Evolutionary conservation across 2,888 invertebrate genomes (phyloP).

Genomic region (Drosophila subquinaria): DNA sequence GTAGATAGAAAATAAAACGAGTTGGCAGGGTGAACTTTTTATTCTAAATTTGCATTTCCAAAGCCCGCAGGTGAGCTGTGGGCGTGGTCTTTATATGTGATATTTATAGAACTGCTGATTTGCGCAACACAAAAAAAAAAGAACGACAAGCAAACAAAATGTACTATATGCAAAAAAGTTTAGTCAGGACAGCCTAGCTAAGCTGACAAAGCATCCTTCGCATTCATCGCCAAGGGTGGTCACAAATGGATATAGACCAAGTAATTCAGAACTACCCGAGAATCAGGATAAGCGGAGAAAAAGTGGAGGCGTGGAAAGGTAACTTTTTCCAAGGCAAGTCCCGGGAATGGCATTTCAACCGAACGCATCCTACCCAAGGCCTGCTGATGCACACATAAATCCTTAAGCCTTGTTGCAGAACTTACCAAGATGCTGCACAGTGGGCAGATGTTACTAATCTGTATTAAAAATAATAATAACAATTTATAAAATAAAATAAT

Average conservation of each 20-base stretch:
- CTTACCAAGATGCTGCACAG: conserved; percentile 38
- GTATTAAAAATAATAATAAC: too few species aligned
- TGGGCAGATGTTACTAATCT: conserved; percentile 6
- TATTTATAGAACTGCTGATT: conserved; percentile 52
- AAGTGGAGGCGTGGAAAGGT: background rate
- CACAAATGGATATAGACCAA: conserved; percentile 43
- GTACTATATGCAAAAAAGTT: conserved; percentile 26
- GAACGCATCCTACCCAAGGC: conserved; percentile 12
- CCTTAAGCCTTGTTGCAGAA: conserved; percentile 12
- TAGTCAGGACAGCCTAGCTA: conserved; percentile 15
- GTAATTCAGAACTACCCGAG: conserved; percentile 27
- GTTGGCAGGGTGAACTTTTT: conserved; percentile 43
- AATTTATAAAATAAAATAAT: too few species aligned
- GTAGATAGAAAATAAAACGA: conserved; percentile 14
- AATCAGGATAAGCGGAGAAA: background rate
- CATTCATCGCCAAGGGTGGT: conserved; percentile 1
- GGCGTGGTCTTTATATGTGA: conserved; percentile 43
- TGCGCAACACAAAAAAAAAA: conserved; percentile 27
- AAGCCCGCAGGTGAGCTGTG: conserved; percentile 45
- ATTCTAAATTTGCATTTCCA: conserved; percentile 68
- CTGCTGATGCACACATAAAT: conserved; percentile 24
- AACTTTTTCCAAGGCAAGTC: conserved; percentile 18
- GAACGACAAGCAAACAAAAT: conserved; percentile 32
- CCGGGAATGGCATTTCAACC: conserved; percentile 38
- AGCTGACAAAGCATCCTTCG: conserved; percentile 34